Evolutionary conservation across 2,113 vertebrate genomes (phyloP).

Genomic region (Parus major): DNA sequence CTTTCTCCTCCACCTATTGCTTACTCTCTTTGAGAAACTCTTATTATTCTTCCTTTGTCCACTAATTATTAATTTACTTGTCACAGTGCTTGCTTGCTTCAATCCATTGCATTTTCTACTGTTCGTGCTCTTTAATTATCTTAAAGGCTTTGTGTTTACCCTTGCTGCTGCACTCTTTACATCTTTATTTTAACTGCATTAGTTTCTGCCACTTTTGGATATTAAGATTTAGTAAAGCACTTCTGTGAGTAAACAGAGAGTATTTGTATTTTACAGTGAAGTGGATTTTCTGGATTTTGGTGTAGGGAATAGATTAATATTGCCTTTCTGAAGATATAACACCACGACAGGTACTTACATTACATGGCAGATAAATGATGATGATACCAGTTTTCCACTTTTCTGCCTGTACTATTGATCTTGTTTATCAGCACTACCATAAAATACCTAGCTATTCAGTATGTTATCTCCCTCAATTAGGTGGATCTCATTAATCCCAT

Average conservation of each 20-base stretch:
- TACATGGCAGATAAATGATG: conserved; percentile 34
- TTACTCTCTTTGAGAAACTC: not conserved
- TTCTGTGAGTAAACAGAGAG: not conserved
- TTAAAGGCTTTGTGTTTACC: not conserved
- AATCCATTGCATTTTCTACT: conserved; percentile 16
- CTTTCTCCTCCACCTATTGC: not conserved
- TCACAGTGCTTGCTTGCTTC: not conserved
- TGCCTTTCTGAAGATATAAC: not conserved
- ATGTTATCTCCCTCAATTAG: conserved; percentile 33
- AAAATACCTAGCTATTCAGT: conserved; percentile 39
- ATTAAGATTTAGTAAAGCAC: conserved; percentile 35
- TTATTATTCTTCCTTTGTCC: not conserved
- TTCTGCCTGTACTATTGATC: conserved; percentile 47
- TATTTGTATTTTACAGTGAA: conserved; percentile 15
- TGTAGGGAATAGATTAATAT: not conserved
- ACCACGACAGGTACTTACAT: conserved; percentile 28
- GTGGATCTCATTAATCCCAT: conserved; percentile 23
- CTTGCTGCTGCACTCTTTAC: not conserved
- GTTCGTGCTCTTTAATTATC: not conserved
- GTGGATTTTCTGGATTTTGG: conserved; percentile 4
- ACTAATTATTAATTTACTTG: conserved; percentile 22
- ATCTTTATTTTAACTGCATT: conserved; percentile 22
- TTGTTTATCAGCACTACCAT: conserved; percentile 42
- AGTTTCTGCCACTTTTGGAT: conserved; percentile 1
- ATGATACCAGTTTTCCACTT: conserved; percentile 47